A percentile compares a stretch with the other conserved stretches of the same genome.
These are phyloP conservation scores for Ylistrum balloti DNA, from an alignment of 1,140 invertebrate species.

Conservation along the genomic window DNA sequence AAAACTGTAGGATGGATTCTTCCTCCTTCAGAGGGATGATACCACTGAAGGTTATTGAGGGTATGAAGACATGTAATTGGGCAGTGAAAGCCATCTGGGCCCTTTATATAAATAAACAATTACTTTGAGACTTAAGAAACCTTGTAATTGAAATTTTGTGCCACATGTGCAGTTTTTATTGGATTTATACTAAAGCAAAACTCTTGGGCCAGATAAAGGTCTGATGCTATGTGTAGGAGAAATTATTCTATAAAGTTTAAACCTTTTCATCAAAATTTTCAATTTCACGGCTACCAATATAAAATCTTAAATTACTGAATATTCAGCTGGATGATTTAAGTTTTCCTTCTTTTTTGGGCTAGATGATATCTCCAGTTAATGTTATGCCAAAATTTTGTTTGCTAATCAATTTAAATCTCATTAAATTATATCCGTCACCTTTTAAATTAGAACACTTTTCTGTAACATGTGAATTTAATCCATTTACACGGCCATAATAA, in stretches of 20 bases:
- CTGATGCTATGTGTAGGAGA: not conserved
- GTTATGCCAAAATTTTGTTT: no score
- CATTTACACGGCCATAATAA: no score
- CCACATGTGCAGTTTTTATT: conserved; percentile 6
- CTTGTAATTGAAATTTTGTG: conserved; percentile 35
- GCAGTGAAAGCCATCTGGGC: not conserved
- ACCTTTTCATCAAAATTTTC: not conserved
- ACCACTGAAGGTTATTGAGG: not conserved
- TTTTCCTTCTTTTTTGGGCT: no score
- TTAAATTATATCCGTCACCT: no score
- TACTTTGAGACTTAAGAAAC: not conserved
- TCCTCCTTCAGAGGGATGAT: not conserved
- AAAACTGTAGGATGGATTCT: not conserved
- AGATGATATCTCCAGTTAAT: no score
- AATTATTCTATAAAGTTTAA: not conserved
- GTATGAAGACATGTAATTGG: not conserved
- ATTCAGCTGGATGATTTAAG: no score
- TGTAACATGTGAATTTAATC: no score
- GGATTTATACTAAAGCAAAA: not conserved
- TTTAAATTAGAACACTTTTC: no score
- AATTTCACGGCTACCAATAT: not conserved
- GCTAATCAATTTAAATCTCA: no score
- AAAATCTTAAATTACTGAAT: not conserved
- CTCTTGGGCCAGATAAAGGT: no score
- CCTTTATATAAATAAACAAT: conserved; percentile 36